Evolutionary conservation across 2,113 vertebrate species (phyloP).

Genomic region (Bothrops jararaca): DNA sequence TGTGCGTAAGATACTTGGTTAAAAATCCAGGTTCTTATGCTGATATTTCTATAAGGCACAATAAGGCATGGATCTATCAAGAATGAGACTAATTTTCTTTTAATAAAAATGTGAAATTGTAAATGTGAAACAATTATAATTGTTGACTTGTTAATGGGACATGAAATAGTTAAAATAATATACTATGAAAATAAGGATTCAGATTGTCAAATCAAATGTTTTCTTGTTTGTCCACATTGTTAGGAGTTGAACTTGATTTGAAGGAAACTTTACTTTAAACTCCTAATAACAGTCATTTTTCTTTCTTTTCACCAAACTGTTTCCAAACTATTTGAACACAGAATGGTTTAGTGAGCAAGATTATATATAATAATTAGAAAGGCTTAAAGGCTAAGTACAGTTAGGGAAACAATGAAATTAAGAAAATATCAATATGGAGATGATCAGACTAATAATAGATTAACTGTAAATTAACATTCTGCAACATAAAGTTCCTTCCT

Average conservation of each 20-base stretch:
- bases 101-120: background rate
- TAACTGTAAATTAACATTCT: background rate
- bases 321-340: background rate
- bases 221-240: background rate
- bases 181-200: background rate
- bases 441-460: background rate
- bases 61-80: background rate
- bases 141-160: background rate
- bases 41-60: background rate
- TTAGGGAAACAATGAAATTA: too few species aligned
- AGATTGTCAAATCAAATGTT: background rate
- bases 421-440: background rate
- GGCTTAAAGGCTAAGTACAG: too few species aligned
- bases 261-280: background rate
- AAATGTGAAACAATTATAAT: background rate
- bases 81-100: background rate
- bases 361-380: background rate
- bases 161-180: conserved; percentile 35
- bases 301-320: background rate
- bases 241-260: background rate
- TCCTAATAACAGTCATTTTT: background rate
- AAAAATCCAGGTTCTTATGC: background rate
- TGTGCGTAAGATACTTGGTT: background rate
- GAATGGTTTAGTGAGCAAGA: background rate
- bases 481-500: background rate